Percentiles rank a stretch among this genome's conserved stretches.
Conservation (phyloP, 2,888 invertebrate species). For the Agriopis marginaria region DNA sequence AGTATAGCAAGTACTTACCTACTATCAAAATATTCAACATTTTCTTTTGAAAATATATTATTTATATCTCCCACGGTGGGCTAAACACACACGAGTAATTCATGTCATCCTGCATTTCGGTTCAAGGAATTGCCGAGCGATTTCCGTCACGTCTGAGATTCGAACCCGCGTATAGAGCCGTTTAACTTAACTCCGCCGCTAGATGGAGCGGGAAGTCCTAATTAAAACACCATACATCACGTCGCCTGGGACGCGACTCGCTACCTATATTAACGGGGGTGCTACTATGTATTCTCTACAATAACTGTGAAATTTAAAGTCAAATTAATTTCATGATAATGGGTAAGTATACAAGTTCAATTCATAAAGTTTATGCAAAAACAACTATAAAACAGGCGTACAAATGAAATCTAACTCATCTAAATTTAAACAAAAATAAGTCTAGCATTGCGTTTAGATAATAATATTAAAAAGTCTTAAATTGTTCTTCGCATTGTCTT, state of each 20-base stretch:
- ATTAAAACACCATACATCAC: conserved; percentile 84
- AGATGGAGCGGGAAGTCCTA: conserved; percentile 70
- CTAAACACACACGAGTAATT: conserved; percentile 8
- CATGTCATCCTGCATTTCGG: conserved; percentile 5
- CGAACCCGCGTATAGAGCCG: conserved; percentile 25
- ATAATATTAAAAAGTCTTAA: too few relatives aligned
- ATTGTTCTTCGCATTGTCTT: too few relatives aligned
- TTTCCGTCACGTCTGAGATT: conserved; percentile 21
- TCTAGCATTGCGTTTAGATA: too few relatives aligned
- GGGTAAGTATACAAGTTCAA: too few relatives aligned
- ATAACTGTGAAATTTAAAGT: too few relatives aligned
- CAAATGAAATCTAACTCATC: too few relatives aligned
- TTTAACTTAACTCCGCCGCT: conserved; percentile 34
- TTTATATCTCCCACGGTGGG: conserved; percentile 6
- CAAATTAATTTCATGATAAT: too few relatives aligned
- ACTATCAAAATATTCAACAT: too few relatives aligned
- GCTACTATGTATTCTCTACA: conserved; percentile 52
- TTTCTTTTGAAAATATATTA: background rate
- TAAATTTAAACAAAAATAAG: too few relatives aligned
- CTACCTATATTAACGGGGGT: conserved; percentile 59
- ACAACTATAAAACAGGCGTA: too few relatives aligned
- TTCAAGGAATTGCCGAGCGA: conserved; percentile 16
- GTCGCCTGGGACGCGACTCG: conserved; percentile 57
- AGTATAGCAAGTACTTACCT: too few relatives aligned
- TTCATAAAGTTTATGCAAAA: too few relatives aligned